Evolutionary conservation across 2,888 invertebrate genomes (phyloP).

Genomic region (Epinotia nisella): DNA sequence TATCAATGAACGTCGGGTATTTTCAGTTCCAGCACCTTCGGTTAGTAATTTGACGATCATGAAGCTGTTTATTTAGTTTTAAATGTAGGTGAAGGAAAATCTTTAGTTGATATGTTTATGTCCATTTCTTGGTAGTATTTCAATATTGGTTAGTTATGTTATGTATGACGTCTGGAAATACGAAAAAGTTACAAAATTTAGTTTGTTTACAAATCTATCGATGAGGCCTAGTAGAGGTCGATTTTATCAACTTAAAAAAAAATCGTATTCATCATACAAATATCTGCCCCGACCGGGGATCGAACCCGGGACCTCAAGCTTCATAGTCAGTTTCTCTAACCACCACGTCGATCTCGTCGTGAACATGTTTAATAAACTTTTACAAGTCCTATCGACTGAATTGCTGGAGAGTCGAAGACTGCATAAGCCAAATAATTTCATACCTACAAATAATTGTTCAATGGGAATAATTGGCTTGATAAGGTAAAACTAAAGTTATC

Average conservation of each 20-base stretch:
- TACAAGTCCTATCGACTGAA: neutral
- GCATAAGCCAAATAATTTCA: neutral
- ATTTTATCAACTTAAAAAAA: too few relatives aligned
- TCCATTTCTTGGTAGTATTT: neutral
- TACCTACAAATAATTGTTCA: neutral
- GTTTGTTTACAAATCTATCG: neutral
- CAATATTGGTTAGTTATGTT: neutral
- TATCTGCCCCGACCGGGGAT: too few relatives aligned
- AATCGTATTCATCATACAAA: too few relatives aligned
- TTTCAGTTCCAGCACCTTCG: conserved; percentile 3
- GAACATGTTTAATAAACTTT: neutral
- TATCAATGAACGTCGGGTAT: neutral
- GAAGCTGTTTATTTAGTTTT: conserved; percentile 9
- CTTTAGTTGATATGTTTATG: neutral
- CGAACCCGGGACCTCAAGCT: too few relatives aligned
- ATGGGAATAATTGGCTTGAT: neutral
- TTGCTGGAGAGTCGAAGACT: neutral
- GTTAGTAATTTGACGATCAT: conserved; percentile 1
- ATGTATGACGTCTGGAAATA: conserved; percentile 8
- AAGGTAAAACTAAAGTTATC: neutral
- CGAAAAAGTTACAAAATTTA: neutral
- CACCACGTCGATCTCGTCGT: too few relatives aligned
- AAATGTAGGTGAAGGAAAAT: conserved; percentile 24
- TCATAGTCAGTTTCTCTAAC: too few relatives aligned
- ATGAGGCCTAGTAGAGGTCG: too few relatives aligned